Conservation (phyloP, 2,888 invertebrate species). For the Trissolcus japonicus region DNA sequence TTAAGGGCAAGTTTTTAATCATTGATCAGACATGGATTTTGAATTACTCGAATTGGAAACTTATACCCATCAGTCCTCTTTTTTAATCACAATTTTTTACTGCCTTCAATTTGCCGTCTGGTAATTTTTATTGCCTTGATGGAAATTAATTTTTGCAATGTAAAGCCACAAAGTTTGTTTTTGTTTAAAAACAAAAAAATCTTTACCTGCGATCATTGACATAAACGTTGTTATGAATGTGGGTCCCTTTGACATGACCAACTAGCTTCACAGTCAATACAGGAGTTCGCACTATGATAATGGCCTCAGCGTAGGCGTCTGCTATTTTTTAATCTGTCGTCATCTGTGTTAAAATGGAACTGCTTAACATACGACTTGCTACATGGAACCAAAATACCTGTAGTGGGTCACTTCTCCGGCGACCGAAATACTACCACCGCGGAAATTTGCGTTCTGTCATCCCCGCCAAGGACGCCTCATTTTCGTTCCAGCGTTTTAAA, state of each 20-base stretch:
- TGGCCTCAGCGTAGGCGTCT: constrained; percentile 56
- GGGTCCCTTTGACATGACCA: constrained; percentile 6
- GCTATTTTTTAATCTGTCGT: constrained; percentile 59
- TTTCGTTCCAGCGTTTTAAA: too few relatives aligned
- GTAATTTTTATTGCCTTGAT: not conserved
- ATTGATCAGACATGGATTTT: constrained; percentile 42
- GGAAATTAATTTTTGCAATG: not conserved
- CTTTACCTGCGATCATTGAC: not conserved
- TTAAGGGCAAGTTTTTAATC: constrained; percentile 42
- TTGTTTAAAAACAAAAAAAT: not conserved
- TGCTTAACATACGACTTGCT: constrained; percentile 42
- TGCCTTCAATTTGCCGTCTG: not conserved
- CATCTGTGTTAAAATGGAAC: constrained; percentile 53
- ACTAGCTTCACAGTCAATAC: constrained; percentile 49
- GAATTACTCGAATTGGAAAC: constrained; percentile 7
- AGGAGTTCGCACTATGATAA: constrained; percentile 54
- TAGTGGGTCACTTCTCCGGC: constrained; percentile 48
- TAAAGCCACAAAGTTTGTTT: too few relatives aligned
- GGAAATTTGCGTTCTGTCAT: constrained; percentile 33
- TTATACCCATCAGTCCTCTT: not conserved
- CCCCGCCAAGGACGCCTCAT: constrained; percentile 40
- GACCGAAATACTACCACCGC: constrained; percentile 46
- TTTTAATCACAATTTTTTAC: constrained; percentile 1
- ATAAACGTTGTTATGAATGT: not conserved
- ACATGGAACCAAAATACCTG: constrained; percentile 54